These are phyloP conservation scores for Choristoneura fumiferana DNA, from an alignment of 1,140 invertebrate species.

Conservation along the genomic window DNA sequence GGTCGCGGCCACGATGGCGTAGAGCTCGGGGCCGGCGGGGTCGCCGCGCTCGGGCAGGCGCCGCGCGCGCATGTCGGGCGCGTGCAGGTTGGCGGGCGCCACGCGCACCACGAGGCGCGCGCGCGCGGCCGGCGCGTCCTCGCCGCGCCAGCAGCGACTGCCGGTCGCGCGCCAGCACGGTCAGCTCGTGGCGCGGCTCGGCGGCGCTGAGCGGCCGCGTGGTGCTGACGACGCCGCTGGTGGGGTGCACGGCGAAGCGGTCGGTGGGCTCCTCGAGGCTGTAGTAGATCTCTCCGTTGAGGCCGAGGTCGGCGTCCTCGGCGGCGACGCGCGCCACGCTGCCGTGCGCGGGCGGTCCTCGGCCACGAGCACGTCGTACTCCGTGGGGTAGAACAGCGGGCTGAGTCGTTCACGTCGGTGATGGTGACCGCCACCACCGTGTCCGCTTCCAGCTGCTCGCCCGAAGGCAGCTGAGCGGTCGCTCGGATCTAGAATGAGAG, in stretches of 20 bases:
- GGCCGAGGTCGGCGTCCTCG: conserved; percentile 95
- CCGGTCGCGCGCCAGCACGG: conserved; percentile 90
- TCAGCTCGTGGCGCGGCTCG: conserved; percentile 86
- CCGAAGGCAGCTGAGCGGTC: conserved; percentile 80
- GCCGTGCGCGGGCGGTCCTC: conserved; percentile 92
- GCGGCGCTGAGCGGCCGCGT: conserved; percentile 87
- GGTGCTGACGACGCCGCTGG: conserved; percentile 92
- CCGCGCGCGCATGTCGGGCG: conserved; percentile 90
- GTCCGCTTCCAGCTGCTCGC: conserved; percentile 83
- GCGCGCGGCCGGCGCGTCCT: conserved; percentile 78
- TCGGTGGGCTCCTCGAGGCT: conserved; percentile 91
- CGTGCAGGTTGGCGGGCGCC: conserved; percentile 90
- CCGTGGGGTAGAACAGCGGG: conserved; percentile 92
- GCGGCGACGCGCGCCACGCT: conserved; percentile 89
- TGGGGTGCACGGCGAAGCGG: conserved; percentile 94
- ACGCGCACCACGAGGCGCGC: conserved; percentile 87
- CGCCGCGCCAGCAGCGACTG: conserved; percentile 79
- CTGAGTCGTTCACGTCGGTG: conserved; percentile 94
- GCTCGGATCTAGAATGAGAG: too few species aligned
- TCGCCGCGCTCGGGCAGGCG: conserved; percentile 88
- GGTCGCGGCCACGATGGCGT: conserved; percentile 91
- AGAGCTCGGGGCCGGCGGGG: conserved; percentile 90
- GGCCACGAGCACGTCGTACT: conserved; percentile 91
- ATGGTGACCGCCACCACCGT: conserved; percentile 89
- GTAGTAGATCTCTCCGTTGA: conserved; percentile 98